These are phyloP conservation scores for Deilephila porcellus DNA, from an alignment of 2,888 invertebrate genomes.

Conservation along the genomic window DNA sequence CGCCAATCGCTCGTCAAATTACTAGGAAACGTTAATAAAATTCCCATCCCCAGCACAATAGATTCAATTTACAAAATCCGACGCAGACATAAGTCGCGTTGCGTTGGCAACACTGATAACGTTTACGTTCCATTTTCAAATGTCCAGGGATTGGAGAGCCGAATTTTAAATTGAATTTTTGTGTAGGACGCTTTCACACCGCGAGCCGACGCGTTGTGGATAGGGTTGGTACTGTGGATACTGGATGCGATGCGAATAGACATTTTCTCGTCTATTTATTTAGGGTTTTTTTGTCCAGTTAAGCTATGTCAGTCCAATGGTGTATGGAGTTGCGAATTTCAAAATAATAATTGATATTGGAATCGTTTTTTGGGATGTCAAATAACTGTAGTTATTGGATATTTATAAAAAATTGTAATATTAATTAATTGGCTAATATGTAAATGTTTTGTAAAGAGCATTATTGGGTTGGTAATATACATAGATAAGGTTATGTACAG, in stretches of 20 bases:
- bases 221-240: neutral
- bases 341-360: neutral
- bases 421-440: no score
- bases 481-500: no score
- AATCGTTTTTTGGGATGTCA: no score
- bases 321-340: neutral
- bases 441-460: no score
- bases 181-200: constrained; percentile 18
- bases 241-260: no score
- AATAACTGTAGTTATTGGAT: no score
- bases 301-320: no score
- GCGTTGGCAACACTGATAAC: constrained; percentile 26
- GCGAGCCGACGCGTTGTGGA: neutral
- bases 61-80: constrained; percentile 5
- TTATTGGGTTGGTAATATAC: no score
- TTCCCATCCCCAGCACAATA: neutral
- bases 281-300: no score
- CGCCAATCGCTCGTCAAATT: no score
- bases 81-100: neutral
- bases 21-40: neutral
- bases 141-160: constrained; percentile 26
- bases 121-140: constrained; percentile 30
- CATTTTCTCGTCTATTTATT: no score
- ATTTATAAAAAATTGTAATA: no score
- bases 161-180: constrained; percentile 32